phyloP scores from a whole-genome alignment of 2,888 invertebrate genomes.

The Mesorhabditis spiculigera region DNA sequence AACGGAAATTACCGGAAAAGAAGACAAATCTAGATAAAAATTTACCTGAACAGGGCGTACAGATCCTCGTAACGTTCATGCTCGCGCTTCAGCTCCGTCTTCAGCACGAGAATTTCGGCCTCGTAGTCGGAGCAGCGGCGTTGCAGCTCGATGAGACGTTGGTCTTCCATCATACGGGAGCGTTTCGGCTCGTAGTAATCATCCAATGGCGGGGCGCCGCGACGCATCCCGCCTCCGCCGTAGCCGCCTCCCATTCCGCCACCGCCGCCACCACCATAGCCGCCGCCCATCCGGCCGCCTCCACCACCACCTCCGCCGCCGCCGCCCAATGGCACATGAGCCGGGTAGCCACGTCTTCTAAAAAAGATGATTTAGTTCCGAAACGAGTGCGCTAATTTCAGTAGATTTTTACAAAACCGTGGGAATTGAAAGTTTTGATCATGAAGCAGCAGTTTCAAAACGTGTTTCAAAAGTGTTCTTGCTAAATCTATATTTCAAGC shows the following conservation, averaged over 20 bases:
- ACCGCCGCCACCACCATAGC: constrained; percentile 15
- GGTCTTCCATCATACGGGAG: constrained; percentile 22
- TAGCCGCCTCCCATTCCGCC: constrained; percentile 15
- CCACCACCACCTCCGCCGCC: constrained; percentile 26
- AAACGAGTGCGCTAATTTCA: no score
- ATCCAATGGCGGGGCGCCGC: constrained; percentile 16
- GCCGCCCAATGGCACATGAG: constrained; percentile 24
- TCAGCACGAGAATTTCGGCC: constrained; percentile 42
- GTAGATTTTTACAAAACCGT: no score
- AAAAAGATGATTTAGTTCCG: background rate
- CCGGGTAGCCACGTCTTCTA: constrained; percentile 33
- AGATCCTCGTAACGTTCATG: constrained; percentile 50
- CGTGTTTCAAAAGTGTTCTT: no score
- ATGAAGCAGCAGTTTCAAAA: no score
- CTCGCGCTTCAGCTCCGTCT: constrained; percentile 47
- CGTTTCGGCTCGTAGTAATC: constrained; percentile 20
- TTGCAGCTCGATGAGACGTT: constrained; percentile 31
- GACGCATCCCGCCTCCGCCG: constrained; percentile 16
- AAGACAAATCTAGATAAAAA: no score
- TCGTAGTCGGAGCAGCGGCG: constrained; percentile 42
- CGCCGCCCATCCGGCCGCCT: constrained; percentile 11
- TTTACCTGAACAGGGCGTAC: constrained; percentile 43
- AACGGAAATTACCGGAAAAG: no score
- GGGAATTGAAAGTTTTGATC: no score
- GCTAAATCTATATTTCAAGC: no score